Evolutionary conservation across 2,113 vertebrate species (phyloP).

Genomic region (Rhabdornis inornatus): DNA sequence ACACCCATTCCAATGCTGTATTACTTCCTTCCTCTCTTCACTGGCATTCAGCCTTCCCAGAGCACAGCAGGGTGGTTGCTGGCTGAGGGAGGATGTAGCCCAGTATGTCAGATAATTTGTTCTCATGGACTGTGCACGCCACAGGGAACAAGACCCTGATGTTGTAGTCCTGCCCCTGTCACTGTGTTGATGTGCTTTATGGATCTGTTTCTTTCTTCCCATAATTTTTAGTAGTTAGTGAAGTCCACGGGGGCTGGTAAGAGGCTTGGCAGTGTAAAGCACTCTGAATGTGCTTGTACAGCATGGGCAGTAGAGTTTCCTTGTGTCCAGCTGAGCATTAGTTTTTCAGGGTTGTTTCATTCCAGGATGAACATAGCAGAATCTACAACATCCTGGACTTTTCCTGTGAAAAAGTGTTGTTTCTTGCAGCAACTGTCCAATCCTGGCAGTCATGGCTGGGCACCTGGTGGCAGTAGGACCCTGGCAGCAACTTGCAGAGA

Average conservation of each 20-base stretch:
- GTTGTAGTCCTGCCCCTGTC: not conserved
- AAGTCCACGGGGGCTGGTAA: not conserved
- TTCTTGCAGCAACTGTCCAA: not conserved
- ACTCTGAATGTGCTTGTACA: not conserved
- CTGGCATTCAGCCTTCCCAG: not conserved
- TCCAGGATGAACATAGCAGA: not conserved
- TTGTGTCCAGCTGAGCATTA: not conserved
- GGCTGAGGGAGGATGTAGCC: not conserved
- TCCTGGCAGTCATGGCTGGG: accelerated
- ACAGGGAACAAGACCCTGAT: not conserved
- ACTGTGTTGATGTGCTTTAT: not conserved
- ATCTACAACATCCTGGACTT: not conserved
- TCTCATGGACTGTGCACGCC: accelerated
- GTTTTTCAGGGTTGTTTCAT: not conserved
- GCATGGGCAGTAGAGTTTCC: not conserved
- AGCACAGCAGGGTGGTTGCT: not conserved
- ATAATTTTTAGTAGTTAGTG: not conserved
- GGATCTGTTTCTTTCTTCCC: not conserved
- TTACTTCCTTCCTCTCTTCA: not conserved
- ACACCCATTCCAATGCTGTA: not conserved
- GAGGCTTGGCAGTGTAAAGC: not conserved
- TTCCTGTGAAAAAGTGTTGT: not conserved
- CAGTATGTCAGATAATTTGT: not conserved
- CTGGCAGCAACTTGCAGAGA: not conserved
- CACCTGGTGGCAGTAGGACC: not conserved